phyloP scores from a whole-genome alignment of 2,113 vertebrate species.

The Anhinga anhinga region DNA sequence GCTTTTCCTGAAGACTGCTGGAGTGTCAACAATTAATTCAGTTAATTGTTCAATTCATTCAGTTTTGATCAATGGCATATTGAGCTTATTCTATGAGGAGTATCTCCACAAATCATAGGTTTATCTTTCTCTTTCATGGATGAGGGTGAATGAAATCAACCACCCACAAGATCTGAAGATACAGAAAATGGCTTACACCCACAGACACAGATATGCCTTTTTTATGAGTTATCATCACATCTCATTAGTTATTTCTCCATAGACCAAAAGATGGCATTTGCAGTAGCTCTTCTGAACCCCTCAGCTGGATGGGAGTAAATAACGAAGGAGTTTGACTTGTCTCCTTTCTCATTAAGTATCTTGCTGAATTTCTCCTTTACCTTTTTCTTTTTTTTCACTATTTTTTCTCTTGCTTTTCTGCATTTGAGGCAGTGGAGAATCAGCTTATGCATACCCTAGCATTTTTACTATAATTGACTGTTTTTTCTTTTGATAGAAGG shows the following conservation, averaged over 20 bases:
- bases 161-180: not conserved
- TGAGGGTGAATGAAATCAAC: not conserved
- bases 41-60: not conserved
- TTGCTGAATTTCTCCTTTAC: not conserved
- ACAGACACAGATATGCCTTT: not conserved
- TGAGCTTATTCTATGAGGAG: not conserved
- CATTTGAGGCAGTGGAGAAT: not conserved
- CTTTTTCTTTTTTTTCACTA: not conserved
- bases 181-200: not conserved
- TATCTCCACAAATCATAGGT: not conserved
- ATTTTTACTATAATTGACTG: not conserved
- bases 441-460: not conserved
- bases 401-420: not conserved
- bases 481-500: not conserved
- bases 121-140: not conserved
- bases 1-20: not conserved
- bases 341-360: not conserved
- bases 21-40: not conserved
- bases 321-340: not conserved
- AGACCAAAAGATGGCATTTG: not conserved
- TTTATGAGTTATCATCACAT: not conserved
- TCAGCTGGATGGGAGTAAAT: not conserved
- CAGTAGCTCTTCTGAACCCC: not conserved
- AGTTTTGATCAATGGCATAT: not conserved
- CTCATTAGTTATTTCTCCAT: not conserved